These are phyloP conservation scores for Gorsachius magnificus DNA, from an alignment of 2,797 vertebrate species.

Conservation along the genomic window DNA sequence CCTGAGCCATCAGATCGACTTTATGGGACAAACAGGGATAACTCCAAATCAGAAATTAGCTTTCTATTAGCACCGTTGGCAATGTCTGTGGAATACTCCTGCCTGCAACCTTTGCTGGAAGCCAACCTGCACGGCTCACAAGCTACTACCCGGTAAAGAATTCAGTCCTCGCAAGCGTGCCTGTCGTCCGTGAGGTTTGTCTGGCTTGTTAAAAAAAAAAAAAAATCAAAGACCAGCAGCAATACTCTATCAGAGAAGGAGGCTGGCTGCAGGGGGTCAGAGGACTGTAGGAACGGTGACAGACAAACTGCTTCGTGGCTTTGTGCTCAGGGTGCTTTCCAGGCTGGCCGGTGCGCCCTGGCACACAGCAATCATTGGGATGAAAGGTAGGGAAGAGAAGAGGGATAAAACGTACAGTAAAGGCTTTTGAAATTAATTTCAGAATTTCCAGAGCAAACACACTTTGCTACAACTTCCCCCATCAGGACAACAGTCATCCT, in stretches of 20 bases:
- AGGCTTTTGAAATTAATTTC: background rate
- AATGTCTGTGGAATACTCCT: accelerated
- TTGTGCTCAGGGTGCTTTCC: background rate
- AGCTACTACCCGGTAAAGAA: accelerated
- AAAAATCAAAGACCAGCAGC: background rate
- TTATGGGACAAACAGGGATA: background rate
- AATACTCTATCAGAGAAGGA: background rate
- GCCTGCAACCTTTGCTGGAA: background rate
- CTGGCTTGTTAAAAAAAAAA: background rate
- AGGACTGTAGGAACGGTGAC: accelerated
- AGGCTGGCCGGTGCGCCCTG: background rate
- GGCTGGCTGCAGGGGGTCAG: background rate
- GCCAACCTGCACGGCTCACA: background rate
- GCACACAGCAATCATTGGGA: background rate
- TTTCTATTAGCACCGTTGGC: background rate
- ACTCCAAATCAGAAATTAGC: background rate
- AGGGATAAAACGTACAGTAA: background rate
- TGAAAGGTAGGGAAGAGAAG: background rate
- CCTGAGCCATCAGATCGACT: background rate
- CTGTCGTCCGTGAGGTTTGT: background rate
- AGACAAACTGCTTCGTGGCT: background rate
- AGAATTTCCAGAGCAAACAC: background rate
- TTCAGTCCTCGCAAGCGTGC: background rate
- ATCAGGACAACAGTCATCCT: background rate
- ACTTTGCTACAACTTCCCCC: background rate